These are phyloP conservation scores for Lepidocolaptes lacrymiger DNA, from an alignment of 2,797 vertebrate genomes.

Conservation along the genomic window DNA sequence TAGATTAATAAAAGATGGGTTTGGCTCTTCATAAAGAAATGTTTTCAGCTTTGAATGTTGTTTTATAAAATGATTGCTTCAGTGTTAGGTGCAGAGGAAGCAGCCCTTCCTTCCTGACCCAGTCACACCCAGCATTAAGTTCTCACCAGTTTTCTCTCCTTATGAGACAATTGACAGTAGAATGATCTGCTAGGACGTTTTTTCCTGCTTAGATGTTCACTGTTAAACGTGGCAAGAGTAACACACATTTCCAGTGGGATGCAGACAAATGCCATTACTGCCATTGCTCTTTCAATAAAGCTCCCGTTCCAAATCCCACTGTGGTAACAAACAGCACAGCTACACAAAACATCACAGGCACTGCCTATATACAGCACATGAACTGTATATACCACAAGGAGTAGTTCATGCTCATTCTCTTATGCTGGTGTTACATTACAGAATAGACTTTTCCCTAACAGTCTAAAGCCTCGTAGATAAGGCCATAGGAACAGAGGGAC, in stretches of 20 bases:
- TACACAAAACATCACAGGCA: not conserved
- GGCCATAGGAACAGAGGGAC: not conserved
- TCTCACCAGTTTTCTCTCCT: not conserved
- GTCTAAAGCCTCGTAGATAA: not conserved
- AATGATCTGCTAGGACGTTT: not conserved
- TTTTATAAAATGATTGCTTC: not conserved
- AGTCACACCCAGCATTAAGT: not conserved
- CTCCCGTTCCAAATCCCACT: not conserved
- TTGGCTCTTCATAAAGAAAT: not conserved
- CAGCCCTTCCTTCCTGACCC: not conserved
- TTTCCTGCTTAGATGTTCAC: not conserved
- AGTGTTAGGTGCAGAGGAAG: not conserved
- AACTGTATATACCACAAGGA: not conserved
- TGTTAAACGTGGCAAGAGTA: not conserved
- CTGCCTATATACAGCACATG: not conserved
- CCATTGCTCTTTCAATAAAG: not conserved
- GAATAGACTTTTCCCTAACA: not conserved
- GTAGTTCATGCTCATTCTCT: not conserved
- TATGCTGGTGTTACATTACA: not conserved
- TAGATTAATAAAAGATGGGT: slow-evolving; percentile 5
- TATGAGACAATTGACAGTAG: not conserved
- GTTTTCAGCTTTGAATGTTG: not conserved
- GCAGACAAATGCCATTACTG: not conserved
- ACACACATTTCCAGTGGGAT: not conserved
- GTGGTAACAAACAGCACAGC: not conserved